phyloP scores from a whole-genome alignment of 2,797 vertebrate genomes.

The Sebastes hopkinsi region DNA sequence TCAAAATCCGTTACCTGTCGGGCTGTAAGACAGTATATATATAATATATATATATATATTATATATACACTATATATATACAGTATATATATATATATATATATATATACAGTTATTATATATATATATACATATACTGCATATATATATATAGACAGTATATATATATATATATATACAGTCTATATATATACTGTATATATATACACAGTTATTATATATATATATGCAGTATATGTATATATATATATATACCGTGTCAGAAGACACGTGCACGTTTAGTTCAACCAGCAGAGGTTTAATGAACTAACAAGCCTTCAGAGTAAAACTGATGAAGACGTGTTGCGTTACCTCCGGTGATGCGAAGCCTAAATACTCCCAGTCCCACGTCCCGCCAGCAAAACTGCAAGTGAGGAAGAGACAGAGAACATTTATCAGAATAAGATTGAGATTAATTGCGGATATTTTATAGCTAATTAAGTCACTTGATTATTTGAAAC shows the following conservation, averaged over 20 bases:
- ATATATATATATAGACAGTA: too few relatives aligned
- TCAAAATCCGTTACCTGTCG: neutral
- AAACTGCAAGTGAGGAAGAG: slow-evolving; percentile 85
- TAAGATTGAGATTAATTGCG: neutral
- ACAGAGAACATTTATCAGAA: slow-evolving; percentile 1
- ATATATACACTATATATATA: too few relatives aligned
- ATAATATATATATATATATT: too few relatives aligned
- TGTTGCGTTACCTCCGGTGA: slow-evolving; percentile 92
- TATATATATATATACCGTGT: neutral
- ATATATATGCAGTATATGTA: too few relatives aligned
- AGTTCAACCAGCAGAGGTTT: neutral
- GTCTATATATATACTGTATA: too few relatives aligned
- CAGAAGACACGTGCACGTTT: neutral
- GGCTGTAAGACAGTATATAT: neutral
- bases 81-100: too few relatives aligned
- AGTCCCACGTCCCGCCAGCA: slow-evolving; percentile 99
- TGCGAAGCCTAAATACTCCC: slow-evolving; percentile 99
- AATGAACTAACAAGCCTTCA: neutral
- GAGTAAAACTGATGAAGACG: neutral
- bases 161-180: too few relatives aligned
- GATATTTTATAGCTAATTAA: too few relatives aligned
- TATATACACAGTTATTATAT: neutral
- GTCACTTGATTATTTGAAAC: too few relatives aligned
- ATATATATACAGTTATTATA: too few relatives aligned
- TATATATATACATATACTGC: too few relatives aligned